Evolutionary conservation across 2,888 invertebrate genomes (phyloP).

Genomic region (Agrochola circellaris): DNA sequence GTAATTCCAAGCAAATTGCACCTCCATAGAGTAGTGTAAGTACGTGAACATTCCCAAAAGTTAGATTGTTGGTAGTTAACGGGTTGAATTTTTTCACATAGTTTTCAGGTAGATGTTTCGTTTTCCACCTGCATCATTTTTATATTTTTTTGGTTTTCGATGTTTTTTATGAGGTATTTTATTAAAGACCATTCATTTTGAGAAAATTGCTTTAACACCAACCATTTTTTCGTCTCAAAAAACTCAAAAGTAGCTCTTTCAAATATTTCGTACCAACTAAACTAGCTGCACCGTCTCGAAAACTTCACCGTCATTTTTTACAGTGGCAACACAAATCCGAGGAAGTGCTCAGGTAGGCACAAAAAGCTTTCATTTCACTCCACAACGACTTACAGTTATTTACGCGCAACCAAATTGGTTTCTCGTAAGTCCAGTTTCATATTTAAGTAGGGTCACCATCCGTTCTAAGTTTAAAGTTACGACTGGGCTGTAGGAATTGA

Average conservation of each 20-base stretch:
- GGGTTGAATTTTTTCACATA: slow-evolving; percentile 9
- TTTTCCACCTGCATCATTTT: neutral
- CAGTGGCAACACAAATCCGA: slow-evolving; percentile 56
- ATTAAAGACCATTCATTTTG: neutral
- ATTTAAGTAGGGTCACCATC: slow-evolving; percentile 58
- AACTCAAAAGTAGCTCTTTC: slow-evolving; percentile 21
- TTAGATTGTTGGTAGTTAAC: slow-evolving; percentile 44
- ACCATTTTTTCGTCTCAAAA: neutral
- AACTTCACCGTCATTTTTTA: slow-evolving; percentile 45
- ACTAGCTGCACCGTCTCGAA: slow-evolving; percentile 38
- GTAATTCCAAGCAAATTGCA: slow-evolving; percentile 22
- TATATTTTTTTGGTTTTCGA: neutral
- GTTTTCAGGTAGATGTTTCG: slow-evolving; percentile 11
- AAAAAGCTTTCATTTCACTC: slow-evolving; percentile 63
- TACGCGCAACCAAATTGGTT: slow-evolving; percentile 65
- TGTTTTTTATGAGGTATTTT: neutral
- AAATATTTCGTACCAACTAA: slow-evolving; percentile 33
- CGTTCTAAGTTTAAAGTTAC: slow-evolving; percentile 21
- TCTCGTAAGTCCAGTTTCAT: slow-evolving; percentile 65
- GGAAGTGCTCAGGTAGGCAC: slow-evolving; percentile 65
- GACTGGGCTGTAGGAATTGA: neutral
- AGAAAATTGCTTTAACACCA: neutral
- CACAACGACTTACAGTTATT: slow-evolving; percentile 64
- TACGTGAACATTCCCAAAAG: slow-evolving; percentile 20
- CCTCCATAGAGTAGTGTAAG: neutral